Base-by-base conservation (phyloP, 2,113 vertebrate species). In the Sebastes schlegelii region DNA sequence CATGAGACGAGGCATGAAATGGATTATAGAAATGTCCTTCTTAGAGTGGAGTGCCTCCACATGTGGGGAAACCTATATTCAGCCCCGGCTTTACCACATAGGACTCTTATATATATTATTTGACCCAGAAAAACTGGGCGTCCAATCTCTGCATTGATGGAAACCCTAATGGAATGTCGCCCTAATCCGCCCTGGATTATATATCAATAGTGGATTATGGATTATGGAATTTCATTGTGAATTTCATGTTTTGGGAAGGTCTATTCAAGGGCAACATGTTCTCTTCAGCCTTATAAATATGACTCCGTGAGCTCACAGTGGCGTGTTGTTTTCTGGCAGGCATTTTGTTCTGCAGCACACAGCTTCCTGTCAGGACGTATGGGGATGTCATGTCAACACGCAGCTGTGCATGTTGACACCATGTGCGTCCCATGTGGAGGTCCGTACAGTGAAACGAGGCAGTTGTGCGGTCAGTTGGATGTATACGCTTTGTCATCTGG, bases 171-270 rank as follows among this genome's bases (percentile, higher is more conserved):
- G 83, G 77, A 91, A 87, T 86, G 68, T 52, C 5, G 67, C 43
- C 34, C 49, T 92, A 93, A 92, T 94, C 90, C 54, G 3, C 13
- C 52, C 61, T 42, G 88, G 91, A 94, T 94, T 94, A 93, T 80
- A 74, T 89, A 87, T 92, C 84, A 84, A 86, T 90, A 74, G 80
- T 76, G 85, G 89, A 90, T 93, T 91, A 92, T 89, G 77, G 84
- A 91, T 92, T 89, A 92, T 81, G 68, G 74, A 89, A 84, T 89
- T 86, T 90, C 78, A 81, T 83, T 87, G 80, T 83, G 74, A 89
- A 77, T 87, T 55, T 79, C 58, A 64, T 90, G 80, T 90, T 91
- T 84, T 21, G 34, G 26, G 48, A 63, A 82, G 86, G 88, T 84
- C 73, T 67, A 1, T 26, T 82, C 19, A 74, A 91, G 82, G 87